phyloP scores from a whole-genome alignment of 2,888 invertebrate species.

The Lumbricus terrestris region DNA sequence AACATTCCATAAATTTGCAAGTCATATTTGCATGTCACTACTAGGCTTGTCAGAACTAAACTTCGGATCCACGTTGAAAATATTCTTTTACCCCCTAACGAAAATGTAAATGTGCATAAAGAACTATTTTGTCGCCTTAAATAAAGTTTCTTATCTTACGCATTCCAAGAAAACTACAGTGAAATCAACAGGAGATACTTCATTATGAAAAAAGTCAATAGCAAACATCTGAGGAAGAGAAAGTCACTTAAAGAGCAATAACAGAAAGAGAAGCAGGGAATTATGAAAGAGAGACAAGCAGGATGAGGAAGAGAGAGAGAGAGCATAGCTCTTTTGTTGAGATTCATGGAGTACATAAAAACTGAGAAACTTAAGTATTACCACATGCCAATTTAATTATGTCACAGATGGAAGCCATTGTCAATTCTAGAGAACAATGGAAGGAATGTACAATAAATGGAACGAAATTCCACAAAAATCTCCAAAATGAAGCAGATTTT shows the following conservation, averaged over 20 bases:
- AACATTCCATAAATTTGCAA: not conserved
- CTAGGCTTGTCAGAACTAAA: not conserved
- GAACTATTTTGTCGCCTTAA: not conserved
- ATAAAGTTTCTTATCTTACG: not conserved
- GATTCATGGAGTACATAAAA: not conserved
- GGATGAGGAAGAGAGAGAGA: not conserved
- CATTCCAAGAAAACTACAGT: not conserved
- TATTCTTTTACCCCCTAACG: not conserved
- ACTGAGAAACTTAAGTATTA: not conserved
- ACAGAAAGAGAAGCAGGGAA: not conserved
- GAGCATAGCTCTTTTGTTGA: not conserved
- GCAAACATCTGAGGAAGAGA: not conserved
- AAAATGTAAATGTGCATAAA: not conserved
- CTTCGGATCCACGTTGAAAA: not conserved
- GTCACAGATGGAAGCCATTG: not conserved
- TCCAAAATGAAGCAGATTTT: not conserved
- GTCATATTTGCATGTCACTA: too few species aligned
- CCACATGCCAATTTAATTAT: not conserved
- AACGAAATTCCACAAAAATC: not conserved
- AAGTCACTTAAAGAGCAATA: not conserved
- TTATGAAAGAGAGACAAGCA: not conserved
- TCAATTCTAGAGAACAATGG: not conserved
- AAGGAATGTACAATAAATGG: not conserved
- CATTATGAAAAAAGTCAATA: not conserved
- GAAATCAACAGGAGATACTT: not conserved